phyloP scores from a whole-genome alignment of 2,888 invertebrate species.

The Cheilosia vulpina region DNA sequence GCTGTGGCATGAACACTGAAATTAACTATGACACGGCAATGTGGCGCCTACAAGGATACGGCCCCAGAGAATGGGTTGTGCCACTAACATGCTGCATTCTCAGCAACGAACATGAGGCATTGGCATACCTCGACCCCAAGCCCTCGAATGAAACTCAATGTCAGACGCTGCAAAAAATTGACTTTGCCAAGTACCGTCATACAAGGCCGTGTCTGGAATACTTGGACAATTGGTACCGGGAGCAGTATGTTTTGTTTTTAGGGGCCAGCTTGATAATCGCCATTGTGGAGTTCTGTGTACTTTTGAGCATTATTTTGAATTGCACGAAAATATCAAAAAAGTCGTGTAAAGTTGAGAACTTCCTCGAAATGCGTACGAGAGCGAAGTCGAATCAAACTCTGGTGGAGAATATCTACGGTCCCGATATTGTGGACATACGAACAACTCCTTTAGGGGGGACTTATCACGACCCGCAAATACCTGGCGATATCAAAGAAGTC shows the following conservation, averaged over 20 bases:
- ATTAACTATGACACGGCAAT: constrained; percentile 92
- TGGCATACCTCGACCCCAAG: constrained; percentile 89
- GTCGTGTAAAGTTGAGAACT: constrained; percentile 76
- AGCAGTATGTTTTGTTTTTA: constrained; percentile 89
- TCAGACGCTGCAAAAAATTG: constrained; percentile 84
- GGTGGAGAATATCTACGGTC: constrained; percentile 81
- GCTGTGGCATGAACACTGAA: constrained; percentile 91
- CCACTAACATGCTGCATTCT: constrained; percentile 89
- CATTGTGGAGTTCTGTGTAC: constrained; percentile 89
- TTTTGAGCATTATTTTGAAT: constrained; percentile 88
- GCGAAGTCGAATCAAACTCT: constrained; percentile 79
- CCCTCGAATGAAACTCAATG: constrained; percentile 89
- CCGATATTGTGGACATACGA: constrained; percentile 79
- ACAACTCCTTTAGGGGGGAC: constrained; percentile 13
- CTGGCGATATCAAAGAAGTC: constrained; percentile 80
- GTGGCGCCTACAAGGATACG: constrained; percentile 91
- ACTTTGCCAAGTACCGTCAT: constrained; percentile 81
- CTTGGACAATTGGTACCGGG: constrained; percentile 90
- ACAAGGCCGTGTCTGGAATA: constrained; percentile 86
- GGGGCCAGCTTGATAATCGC: constrained; percentile 87
- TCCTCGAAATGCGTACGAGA: constrained; percentile 74
- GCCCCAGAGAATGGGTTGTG: constrained; percentile 88
- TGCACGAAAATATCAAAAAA: constrained; percentile 86
- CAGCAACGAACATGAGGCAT: constrained; percentile 84
- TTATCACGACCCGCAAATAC: neutral